Evolutionary conservation across 2,113 vertebrate species (phyloP), one percentile per base, ranked within the genome.

Genomic region (Lepisosteus oculatus): DNA sequence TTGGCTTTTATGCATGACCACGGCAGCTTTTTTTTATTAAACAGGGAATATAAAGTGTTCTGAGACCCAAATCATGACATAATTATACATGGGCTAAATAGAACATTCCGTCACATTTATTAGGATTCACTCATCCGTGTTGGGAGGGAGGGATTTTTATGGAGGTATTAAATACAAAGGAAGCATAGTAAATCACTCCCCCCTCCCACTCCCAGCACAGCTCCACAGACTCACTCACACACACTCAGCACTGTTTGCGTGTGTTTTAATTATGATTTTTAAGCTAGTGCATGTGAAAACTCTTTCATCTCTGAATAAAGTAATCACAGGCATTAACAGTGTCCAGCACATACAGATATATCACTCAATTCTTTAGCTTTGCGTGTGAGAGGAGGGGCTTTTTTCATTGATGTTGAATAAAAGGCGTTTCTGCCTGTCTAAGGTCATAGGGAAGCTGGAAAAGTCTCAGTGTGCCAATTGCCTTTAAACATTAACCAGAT

Each of bases 401-500:
- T 63, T 70, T 72, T 72, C 61, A 72, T 74, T 72, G 55, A 62
- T 29, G 72, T 74, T 75, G 67, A 51, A 43, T 70, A 68, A 17
- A n/a, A 70, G 41, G 51, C 57, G 17, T 44, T 47, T 13, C 47
- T 75, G 65, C 69, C 72, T 41, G 43, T 56, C 42, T 75, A 61
- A 75, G 73, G 70, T 80, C 75, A 79, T 29, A 74, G 61, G 65
- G 64, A 77, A 68, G 67, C 76, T 74, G 5, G 73, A 71, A 70
- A 61, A 67, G 66, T 73, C 71, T 80, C 71, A 74, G 61, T 66
- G 67, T 59, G 56, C 65, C 71, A 73, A 74, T 73, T 56, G 54
- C 67, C 67, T 71, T 76, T 75, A 74, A 79, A 79, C 75, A 70
- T 69, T 73, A 65, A 73, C 5, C 68, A 72, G 65, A 70, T 55